These are phyloP conservation scores for Cetoscarus ocellatus DNA, from an alignment of 2,797 vertebrate species.

Conservation along the genomic window DNA sequence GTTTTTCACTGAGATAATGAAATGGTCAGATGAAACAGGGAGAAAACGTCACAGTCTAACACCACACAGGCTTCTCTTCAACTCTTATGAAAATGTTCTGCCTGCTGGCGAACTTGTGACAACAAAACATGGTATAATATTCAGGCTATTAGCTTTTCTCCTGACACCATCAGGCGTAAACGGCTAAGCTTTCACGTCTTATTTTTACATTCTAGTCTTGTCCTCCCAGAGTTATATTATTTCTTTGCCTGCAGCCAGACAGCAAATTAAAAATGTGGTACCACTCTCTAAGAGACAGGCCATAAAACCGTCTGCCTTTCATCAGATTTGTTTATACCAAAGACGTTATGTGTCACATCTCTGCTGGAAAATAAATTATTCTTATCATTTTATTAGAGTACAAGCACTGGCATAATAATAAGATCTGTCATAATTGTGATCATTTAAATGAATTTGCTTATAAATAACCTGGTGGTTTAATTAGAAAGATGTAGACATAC, in stretches of 20 bases:
- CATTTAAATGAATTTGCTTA: slow-evolving; percentile 11
- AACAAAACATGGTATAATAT: slow-evolving; percentile 44
- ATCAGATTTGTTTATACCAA: slow-evolving; percentile 23
- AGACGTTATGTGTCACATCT: slow-evolving; percentile 27
- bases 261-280: slow-evolving; percentile 32
- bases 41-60: slow-evolving; percentile 4
- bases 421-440: slow-evolving; percentile 7
- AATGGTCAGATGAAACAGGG: neutral
- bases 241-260: slow-evolving; percentile 51
- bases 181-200: slow-evolving; percentile 53
- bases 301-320: slow-evolving; percentile 12
- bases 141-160: slow-evolving; percentile 45
- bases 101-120: slow-evolving; percentile 33
- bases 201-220: slow-evolving; percentile 32
- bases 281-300: too few relatives aligned
- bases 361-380: slow-evolving; percentile 41
- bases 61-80: neutral
- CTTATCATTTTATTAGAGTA: slow-evolving; percentile 23
- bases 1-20: slow-evolving; percentile 11
- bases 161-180: slow-evolving; percentile 52
- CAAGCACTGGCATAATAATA: slow-evolving; percentile 23
- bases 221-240: slow-evolving; percentile 51
- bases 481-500: neutral
- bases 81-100: slow-evolving; percentile 32
- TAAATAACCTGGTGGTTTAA: slow-evolving; percentile 27